These are phyloP conservation scores for Edolisoma coerulescens DNA, from an alignment of 2,113 vertebrate genomes.

Conservation along the genomic window DNA sequence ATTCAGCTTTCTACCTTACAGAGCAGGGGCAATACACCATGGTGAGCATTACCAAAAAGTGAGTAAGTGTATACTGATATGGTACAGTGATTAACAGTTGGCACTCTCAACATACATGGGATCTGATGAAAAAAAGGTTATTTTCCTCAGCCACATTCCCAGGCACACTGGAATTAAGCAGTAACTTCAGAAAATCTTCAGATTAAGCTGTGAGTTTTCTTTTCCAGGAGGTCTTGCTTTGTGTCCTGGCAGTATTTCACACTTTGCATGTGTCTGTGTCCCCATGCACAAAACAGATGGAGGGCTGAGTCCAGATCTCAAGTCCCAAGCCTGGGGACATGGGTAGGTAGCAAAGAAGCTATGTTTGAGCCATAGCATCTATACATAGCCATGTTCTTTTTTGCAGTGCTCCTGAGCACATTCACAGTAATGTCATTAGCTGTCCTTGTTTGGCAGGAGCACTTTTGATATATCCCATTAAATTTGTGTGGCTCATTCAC, in stretches of 20 bases:
- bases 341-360: not conserved
- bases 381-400: not conserved
- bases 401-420: rapidly evolving
- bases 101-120: rapidly evolving
- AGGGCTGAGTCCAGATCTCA: not conserved
- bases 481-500: not conserved
- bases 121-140: not conserved
- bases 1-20: not conserved
- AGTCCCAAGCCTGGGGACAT: not conserved
- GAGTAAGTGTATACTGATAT: not conserved
- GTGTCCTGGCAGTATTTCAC: not conserved
- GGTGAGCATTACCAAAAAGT: not conserved
- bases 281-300: not conserved
- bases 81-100: not conserved
- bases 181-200: not conserved
- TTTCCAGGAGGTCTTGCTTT: not conserved
- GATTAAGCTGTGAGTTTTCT: not conserved
- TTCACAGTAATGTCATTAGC: not conserved
- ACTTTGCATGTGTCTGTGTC: not conserved
- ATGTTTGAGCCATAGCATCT: not conserved
- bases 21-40: not conserved
- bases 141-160: not conserved
- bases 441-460: not conserved
- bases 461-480: not conserved
- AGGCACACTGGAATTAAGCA: not conserved